Percentiles rank a stretch among this genome's conserved stretches.
Conservation (phyloP, 2,888 invertebrate species). For the Thumatha senex region DNA sequence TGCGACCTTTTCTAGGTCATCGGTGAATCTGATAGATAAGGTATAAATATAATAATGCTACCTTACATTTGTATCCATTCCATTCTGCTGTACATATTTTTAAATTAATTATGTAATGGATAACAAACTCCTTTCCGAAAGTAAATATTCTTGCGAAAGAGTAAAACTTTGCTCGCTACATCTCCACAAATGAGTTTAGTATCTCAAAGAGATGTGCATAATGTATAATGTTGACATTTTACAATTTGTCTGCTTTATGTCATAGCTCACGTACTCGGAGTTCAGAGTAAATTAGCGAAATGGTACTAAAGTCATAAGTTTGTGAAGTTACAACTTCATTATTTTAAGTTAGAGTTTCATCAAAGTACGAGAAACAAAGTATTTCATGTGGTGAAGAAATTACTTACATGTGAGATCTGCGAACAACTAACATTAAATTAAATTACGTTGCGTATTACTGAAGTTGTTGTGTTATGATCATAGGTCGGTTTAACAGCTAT, state of each 20-base stretch:
- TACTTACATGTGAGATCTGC: background rate
- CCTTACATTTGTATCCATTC: no score
- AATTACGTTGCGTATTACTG: background rate
- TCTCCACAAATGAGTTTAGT: no score
- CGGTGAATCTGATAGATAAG: no score
- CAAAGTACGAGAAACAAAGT: slow-evolving; percentile 11
- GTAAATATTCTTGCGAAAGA: no score
- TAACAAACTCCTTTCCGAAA: no score
- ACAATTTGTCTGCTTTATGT: slow-evolving; percentile 17
- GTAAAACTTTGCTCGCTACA: no score
- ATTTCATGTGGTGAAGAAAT: slow-evolving; percentile 1
- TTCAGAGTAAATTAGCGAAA: slow-evolving; percentile 33
- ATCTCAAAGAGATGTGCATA: no score
- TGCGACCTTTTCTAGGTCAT: no score
- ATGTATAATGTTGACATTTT: slow-evolving; percentile 21
- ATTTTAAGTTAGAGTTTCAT: slow-evolving; percentile 12
- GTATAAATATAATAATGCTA: no score
- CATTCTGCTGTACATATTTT: no score
- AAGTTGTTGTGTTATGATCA: background rate
- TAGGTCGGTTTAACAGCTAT: background rate
- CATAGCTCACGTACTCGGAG: slow-evolving; percentile 27
- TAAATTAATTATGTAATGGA: no score
- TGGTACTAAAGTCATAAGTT: slow-evolving; percentile 32
- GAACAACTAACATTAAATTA: background rate
- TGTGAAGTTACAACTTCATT: slow-evolving; percentile 3